Base-by-base conservation (phyloP, 2,113 vertebrate species). In the Acinonyx jubatus region DNA sequence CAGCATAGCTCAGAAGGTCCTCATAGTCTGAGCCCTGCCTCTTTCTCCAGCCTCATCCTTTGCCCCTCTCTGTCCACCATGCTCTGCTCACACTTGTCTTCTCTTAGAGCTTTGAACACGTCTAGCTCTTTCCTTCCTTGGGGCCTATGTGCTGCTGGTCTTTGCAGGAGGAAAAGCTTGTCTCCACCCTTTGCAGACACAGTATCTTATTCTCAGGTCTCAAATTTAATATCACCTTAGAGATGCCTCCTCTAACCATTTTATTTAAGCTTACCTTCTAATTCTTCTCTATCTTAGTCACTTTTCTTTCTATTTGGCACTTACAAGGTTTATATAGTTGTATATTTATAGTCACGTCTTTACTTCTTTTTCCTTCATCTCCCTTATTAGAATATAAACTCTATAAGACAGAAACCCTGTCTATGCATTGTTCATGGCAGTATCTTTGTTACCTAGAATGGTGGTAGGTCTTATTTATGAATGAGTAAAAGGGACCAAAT, bases 111-210 rank as follows among this genome's bases (percentile, higher is more conserved):
- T 68, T 76, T 71, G 38, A 74, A 23, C 15, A 68, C 5, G 0
- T 41, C 61, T 79, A 25, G 31, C 2, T 52, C 50, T 78, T 81
- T 68, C 4, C 63, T 11, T 78, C 33, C 7, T 74, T 1, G 15
- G 61, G 12, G 1, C 4, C 13, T 31, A 3, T 3, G 0, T 1
- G 18, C 52, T 38, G 16, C 57, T 61, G 23, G 36, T 71, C 61
- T 63, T 38, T 66, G 50, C 27, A 29, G n/a, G 23, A 87, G 45
- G 61, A 36, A 83, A 36, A 83, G 83, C 4, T 38, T 65, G 31
- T 52, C 13, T 90, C 29, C 69, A 10, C 29, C 88, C 38, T 76
- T 31, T 71, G 61, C 41, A 15, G 12, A 38, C 23, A 27, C 31
- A 19, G 21, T 29, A 45, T 86, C 61, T 84, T 23, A 55, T 15